Conservation (phyloP, 2,113 vertebrate genomes). For the Ctenodactylus gundi region DNA sequence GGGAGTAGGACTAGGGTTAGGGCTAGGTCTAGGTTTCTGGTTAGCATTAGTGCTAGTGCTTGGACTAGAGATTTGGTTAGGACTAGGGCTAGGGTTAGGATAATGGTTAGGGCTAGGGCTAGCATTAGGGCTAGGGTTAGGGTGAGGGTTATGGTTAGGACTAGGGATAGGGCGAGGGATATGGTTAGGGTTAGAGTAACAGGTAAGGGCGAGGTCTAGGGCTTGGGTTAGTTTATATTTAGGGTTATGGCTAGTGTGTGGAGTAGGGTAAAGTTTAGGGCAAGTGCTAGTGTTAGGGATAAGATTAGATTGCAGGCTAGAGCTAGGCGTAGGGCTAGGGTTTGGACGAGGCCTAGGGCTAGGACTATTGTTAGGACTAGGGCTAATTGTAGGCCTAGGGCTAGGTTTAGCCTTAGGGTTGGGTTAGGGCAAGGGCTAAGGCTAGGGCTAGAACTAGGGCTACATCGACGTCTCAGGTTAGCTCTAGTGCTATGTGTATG, state of each 20-base stretch:
- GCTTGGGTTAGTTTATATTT: background rate
- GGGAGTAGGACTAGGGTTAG: too few relatives aligned
- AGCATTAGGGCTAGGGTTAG: background rate
- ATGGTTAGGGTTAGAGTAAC: background rate
- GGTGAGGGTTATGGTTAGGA: background rate
- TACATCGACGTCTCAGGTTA: too few relatives aligned
- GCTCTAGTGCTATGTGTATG: too few relatives aligned
- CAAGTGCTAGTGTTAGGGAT: background rate
- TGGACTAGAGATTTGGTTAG: background rate
- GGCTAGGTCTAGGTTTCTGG: background rate
- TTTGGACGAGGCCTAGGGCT: too few relatives aligned
- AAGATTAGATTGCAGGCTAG: background rate
- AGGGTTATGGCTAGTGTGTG: too few relatives aligned
- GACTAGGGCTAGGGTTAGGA: background rate
- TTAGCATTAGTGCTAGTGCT: background rate
- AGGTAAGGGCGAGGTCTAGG: background rate
- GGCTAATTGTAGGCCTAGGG: too few relatives aligned
- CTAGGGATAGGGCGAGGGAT: background rate
- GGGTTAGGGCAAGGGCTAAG: too few relatives aligned
- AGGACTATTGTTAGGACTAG: too few relatives aligned
- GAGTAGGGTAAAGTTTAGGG: background rate
- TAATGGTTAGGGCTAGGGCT: background rate
- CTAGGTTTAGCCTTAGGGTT: background rate
- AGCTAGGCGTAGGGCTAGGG: background rate
- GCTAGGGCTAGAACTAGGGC: too few relatives aligned